phyloP scores from a whole-genome alignment of 2,113 vertebrate genomes.

The Fregetta grallaria region DNA sequence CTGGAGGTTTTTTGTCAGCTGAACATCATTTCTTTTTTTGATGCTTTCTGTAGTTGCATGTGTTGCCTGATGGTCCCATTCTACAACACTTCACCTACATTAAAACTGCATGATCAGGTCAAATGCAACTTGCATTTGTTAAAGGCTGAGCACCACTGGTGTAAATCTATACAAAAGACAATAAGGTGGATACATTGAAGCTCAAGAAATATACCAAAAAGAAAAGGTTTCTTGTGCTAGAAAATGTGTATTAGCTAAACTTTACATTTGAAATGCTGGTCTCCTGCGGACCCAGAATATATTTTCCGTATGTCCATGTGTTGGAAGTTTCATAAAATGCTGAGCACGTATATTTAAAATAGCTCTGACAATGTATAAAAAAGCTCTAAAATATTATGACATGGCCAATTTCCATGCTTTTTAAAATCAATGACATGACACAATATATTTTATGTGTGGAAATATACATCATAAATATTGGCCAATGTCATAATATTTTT shows the following conservation, averaged over 20 bases:
- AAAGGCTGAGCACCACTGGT: background rate
- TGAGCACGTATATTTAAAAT: constrained; percentile 69
- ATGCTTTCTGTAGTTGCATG: background rate
- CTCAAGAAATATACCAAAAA: background rate
- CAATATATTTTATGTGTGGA: constrained; percentile 65
- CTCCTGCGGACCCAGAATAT: constrained; percentile 53
- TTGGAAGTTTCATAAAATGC: constrained; percentile 70
- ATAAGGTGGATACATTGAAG: background rate
- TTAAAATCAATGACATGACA: constrained; percentile 68
- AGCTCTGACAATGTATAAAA: constrained; percentile 66
- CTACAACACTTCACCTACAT: background rate
- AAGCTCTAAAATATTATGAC: constrained; percentile 66
- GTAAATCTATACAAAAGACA: background rate
- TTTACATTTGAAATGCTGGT: constrained; percentile 42
- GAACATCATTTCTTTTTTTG: background rate
- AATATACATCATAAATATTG: constrained; percentile 68
- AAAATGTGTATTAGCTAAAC: constrained; percentile 13
- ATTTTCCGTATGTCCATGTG: constrained; percentile 63
- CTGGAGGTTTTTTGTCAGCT: background rate
- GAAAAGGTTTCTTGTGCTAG: background rate
- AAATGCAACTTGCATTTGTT: background rate
- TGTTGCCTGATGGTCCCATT: background rate
- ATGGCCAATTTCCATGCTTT: constrained; percentile 68
- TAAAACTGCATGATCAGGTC: background rate
- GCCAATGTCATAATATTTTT: constrained; percentile 65